Percentiles rank a stretch among this genome's conserved stretches.
phyloP scores from a whole-genome alignment of 2,797 vertebrate genomes.

The Hydrolagus colliei region DNA sequence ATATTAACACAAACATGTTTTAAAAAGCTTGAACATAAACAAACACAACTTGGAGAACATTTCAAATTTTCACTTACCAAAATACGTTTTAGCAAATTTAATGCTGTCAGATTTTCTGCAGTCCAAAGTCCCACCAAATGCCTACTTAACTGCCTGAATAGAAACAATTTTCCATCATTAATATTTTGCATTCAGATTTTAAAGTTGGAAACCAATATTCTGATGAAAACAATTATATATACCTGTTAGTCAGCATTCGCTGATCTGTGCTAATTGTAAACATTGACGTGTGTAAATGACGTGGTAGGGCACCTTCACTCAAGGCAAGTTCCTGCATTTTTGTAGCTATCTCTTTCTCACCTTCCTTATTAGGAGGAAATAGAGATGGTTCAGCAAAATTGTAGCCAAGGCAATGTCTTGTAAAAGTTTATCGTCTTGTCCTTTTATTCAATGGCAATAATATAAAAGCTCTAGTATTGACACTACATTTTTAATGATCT shows the following conservation, averaged over 20 bases:
- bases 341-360: conserved; percentile 94
- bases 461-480: not conserved
- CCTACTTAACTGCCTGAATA: conserved; percentile 89
- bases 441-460: not conserved
- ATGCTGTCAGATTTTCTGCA: conserved; percentile 84
- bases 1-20: too few relatives aligned
- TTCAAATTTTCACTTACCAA: conserved; percentile 63
- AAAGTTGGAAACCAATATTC: not conserved
- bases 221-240: not conserved
- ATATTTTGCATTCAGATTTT: not conserved
- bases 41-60: not conserved
- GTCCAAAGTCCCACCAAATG: conserved; percentile 97
- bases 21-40: not conserved
- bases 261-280: conserved; percentile 95
- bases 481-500: not conserved
- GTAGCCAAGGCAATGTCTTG: not conserved
- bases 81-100: conserved; percentile 91
- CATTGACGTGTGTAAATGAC: conserved; percentile 91
- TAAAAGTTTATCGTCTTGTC: not conserved
- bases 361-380: conserved; percentile 68
- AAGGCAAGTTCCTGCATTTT: conserved; percentile 98
- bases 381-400: not conserved
- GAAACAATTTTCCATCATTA: conserved; percentile 39
- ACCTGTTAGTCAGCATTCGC: conserved; percentile 98
- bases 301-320: conserved; percentile 92